Evolutionary conservation across 2,113 vertebrate species (phyloP), one percentile per base, ranked within the genome.

Genomic region (Pelecanoides urinatrix): DNA sequence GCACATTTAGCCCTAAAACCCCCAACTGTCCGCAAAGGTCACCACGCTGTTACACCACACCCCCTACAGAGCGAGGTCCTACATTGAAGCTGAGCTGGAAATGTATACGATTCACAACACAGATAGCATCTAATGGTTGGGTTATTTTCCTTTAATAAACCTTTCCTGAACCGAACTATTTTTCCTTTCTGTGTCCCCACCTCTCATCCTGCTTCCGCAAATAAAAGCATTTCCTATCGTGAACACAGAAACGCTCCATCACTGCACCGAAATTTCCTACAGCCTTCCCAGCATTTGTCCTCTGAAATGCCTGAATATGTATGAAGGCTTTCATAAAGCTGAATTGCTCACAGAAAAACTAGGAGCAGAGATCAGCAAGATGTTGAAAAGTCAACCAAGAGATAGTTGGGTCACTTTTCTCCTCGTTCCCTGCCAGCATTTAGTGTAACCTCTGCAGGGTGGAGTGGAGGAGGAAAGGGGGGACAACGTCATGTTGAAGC

Each of bases 61-160:
- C 63, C 47, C 21, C 56, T 34, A 16, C 1, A 5, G n/a, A 78
- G 47, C 0, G 0, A 27, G 10, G 11, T 59, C 52, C 22, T 73
- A 67, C 27, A 13, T 1, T 71, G 67, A 95, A 90, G 50, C 32
- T 18, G 66, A 76, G 74, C n/a, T 96, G 92, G 74, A 89, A 82
- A 58, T 6, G 36, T 40, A 21, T 11, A 9, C 55, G 74, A 86
- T 88, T 80, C 88, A 76, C 47, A 87, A 65, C 27, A 59, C 71
- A 42, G 90, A 86, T 30, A 88, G 18, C 86, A 94, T 83, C 77
- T 73, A 82, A 76, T 8, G 1, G 13, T 30, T 79, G 45, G 73
- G 53, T 66, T 85, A 91, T 96, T 97, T 95, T 93, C 96, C 91
- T 91, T 59, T 90, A 93, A 92, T 95, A 80, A 97, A 85, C 87